phyloP scores from a whole-genome alignment of 2,888 invertebrate genomes.

The Meiosimyza platycephala region DNA sequence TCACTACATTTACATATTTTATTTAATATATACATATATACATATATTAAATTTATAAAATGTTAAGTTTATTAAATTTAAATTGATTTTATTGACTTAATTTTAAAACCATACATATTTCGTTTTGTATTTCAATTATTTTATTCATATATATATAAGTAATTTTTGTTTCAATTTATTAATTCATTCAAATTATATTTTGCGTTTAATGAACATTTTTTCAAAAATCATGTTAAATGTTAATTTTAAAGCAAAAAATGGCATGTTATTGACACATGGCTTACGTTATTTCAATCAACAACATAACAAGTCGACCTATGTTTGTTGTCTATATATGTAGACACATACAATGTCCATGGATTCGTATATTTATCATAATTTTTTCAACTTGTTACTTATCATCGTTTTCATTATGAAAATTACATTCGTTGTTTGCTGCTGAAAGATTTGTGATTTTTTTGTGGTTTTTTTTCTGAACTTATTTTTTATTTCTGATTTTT shows the following conservation, averaged over 20 bases:
- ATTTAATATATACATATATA: no score
- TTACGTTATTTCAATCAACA: neutral
- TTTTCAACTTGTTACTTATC: no score
- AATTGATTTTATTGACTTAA: neutral
- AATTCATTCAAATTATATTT: neutral
- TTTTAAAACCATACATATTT: neutral
- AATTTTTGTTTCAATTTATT: neutral
- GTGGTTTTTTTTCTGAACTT: no score
- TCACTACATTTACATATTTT: no score
- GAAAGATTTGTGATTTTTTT: conserved; percentile 5
- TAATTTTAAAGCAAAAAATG: no score
- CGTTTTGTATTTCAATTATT: neutral
- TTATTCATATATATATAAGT: neutral
- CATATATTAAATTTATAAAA: no score
- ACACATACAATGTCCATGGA: no score
- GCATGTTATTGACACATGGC: conserved; percentile 18
- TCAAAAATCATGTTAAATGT: neutral
- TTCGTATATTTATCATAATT: no score
- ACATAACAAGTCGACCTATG: no score
- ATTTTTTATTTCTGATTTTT: neutral
- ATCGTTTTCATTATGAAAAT: no score
- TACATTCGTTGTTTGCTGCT: neutral
- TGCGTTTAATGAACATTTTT: neutral
- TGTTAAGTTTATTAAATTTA: neutral
- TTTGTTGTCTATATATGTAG: no score